Conservation (phyloP, 2,888 invertebrate genomes). For the Chorisops tibialis region DNA sequence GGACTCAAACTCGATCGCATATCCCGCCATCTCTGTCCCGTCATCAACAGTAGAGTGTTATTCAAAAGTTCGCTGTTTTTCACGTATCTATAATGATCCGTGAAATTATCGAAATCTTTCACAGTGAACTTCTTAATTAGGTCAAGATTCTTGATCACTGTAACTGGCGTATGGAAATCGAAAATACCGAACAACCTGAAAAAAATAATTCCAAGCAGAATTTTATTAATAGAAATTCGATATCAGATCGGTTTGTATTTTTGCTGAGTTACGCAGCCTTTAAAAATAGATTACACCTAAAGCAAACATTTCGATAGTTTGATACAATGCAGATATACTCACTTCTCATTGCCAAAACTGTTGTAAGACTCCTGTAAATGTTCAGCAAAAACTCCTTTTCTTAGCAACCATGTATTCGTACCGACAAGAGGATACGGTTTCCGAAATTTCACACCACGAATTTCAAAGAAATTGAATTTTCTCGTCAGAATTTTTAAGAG, state of each 20-base stretch:
- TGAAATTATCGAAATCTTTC: constrained; percentile 54
- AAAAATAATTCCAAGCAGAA: not conserved
- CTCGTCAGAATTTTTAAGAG: not conserved
- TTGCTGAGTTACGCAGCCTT: no score
- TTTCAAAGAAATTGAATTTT: constrained; percentile 11
- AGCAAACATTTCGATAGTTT: no score
- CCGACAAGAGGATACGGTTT: constrained; percentile 12
- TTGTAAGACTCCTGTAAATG: not conserved
- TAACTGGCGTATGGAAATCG: constrained; percentile 44
- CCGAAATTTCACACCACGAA: constrained; percentile 6
- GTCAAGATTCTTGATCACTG: constrained; percentile 53
- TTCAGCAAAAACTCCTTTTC: constrained; percentile 5
- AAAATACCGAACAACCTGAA: constrained; percentile 49
- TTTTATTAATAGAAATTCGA: no score
- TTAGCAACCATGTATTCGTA: not conserved
- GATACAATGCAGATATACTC: not conserved
- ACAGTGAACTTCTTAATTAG: constrained; percentile 52
- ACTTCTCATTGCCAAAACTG: constrained; percentile 16
- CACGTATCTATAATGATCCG: constrained; percentile 45
- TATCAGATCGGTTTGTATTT: no score
- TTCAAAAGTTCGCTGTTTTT: constrained; percentile 54
- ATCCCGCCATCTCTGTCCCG: constrained; percentile 51
- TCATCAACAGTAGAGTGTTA: constrained; percentile 53
- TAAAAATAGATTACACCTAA: no score
- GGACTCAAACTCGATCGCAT: constrained; percentile 53